These are phyloP conservation scores for Xenentodon cancila DNA, from an alignment of 2,797 vertebrate species.

Conservation along the genomic window DNA sequence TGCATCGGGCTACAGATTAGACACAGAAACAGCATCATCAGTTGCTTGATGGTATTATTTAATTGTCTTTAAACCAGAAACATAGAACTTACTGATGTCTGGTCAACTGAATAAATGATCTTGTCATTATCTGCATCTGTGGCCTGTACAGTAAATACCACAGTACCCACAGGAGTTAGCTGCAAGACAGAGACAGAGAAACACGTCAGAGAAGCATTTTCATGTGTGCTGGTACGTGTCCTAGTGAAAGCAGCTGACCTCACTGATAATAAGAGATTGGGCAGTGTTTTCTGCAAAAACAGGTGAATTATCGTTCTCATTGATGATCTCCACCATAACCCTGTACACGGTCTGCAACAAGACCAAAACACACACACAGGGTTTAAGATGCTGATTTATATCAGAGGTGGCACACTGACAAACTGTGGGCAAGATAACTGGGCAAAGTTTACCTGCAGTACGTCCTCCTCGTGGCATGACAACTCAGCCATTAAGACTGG, in stretches of 20 bases:
- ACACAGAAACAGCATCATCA: constrained; percentile 12
- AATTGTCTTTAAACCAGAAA: not conserved
- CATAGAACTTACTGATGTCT: constrained; percentile 77
- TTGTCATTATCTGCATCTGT: constrained; percentile 83
- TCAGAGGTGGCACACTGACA: not conserved
- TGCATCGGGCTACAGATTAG: constrained; percentile 81
- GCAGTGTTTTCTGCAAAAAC: constrained; percentile 75
- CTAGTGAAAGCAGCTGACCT: constrained; percentile 67
- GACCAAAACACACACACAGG: constrained; percentile 9
- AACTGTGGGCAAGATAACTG: not conserved
- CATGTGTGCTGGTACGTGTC: not conserved
- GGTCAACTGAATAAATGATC: constrained; percentile 85
- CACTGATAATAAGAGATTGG: constrained; percentile 75
- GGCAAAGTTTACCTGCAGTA: constrained; percentile 66
- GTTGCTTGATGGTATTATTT: not conserved
- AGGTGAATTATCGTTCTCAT: constrained; percentile 85
- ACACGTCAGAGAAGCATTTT: not conserved
- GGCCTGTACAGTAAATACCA: constrained; percentile 82
- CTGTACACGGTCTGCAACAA: constrained; percentile 77
- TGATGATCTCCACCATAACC: constrained; percentile 85
- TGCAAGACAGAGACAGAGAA: constrained; percentile 43
- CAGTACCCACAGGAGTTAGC: constrained; percentile 80
- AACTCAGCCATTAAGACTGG: constrained; percentile 75
- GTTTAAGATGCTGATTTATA: not conserved
- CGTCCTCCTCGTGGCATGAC: constrained; percentile 75